Conservation (phyloP, 2,113 vertebrate species). For the Entosphenus tridentatus region DNA sequence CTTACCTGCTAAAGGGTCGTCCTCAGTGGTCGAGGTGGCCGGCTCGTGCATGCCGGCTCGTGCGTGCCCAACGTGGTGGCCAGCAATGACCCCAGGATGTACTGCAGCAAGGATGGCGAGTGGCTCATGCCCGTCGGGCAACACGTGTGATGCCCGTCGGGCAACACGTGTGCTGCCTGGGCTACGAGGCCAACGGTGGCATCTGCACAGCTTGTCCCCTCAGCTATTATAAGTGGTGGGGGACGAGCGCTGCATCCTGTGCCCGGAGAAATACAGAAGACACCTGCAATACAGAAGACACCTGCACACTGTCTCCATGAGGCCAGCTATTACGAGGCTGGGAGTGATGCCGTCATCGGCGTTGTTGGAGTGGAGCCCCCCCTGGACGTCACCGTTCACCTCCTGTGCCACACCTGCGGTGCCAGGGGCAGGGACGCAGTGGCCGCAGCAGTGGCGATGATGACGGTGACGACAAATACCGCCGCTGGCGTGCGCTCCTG, state of each 20-base stretch:
- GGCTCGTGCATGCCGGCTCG: conserved; percentile 59
- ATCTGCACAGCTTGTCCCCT: too few species aligned
- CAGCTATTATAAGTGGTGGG: too few species aligned
- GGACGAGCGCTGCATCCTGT: too few species aligned
- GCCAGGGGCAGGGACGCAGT: conserved; percentile 12
- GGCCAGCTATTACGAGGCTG: too few species aligned
- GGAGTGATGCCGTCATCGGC: conserved; percentile 20
- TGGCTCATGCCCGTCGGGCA: conserved; percentile 96
- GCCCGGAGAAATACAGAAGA: too few species aligned
- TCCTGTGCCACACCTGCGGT: conserved; percentile 48
- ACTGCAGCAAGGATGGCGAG: conserved; percentile 88
- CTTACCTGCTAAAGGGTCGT: conserved; percentile 31
- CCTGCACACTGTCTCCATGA: too few species aligned
- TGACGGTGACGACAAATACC: conserved; percentile 8
- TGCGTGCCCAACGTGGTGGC: conserved; percentile 73
- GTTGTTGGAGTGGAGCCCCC: conserved; percentile 66
- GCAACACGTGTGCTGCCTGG: conserved; percentile 70
- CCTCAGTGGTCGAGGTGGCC: conserved; percentile 65
- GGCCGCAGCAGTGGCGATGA: conserved; percentile 13
- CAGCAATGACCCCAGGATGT: conserved; percentile 75
- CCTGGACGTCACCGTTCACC: conserved; percentile 48
- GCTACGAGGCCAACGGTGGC: conserved; percentile 68
- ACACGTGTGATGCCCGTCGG: conserved; percentile 76
- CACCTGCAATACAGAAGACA: too few species aligned
- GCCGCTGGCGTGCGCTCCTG: not conserved